Base-by-base conservation (phyloP, 2,888 invertebrate genomes). In the Drymonia ruficornis region DNA sequence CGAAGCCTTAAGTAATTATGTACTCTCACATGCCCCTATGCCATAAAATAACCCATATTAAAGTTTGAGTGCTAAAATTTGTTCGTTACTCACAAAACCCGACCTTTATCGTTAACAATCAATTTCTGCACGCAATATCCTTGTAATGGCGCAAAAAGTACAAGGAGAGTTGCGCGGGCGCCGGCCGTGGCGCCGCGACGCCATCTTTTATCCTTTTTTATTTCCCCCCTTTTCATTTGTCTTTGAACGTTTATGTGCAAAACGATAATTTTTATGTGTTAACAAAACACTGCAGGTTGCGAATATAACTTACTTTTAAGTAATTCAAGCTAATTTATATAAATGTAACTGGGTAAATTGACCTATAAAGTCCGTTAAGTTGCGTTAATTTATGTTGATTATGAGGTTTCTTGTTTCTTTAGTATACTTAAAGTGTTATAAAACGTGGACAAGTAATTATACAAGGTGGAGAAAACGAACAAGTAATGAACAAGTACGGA, bases 141-240 rank as follows among this genome's bases (percentile, higher is more conserved):
- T 73, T 72, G 70, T 61, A 65, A 56, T 59, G 70, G 65, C 65
- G 63, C 70, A 74, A 74, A 76, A 75, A 74, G 67, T 49, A 55
- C 57, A 61, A 60, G 59, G 59, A 61, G 65, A 67, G 55, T 51
- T 74, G 82, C 80, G 74, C 79, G 66, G 74, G 81, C 83, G 83
- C 78, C 80, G 74, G 47, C 34, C 65, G 58, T 65, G 71, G 54
- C 70, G 63, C 55, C 43, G 61, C 40, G 55, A 44, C 73, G 76
- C 71, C 74, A 74, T 76, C 67, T 70, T 72, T 80, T 76, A 65
- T 70, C 53, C 65, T 72, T 77, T 68, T 80, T 78, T 77, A 69
- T 71, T 69, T 70, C 51, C 45, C 52, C 62, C 65, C 61, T 55
- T 72, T 75, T 68, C 70, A 68, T 67, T 73, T 65, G 58, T 56